Evolutionary conservation across 2,797 vertebrate species (phyloP), one percentile per base, ranked within the genome.

Genomic region (Onychomys torridus): DNA sequence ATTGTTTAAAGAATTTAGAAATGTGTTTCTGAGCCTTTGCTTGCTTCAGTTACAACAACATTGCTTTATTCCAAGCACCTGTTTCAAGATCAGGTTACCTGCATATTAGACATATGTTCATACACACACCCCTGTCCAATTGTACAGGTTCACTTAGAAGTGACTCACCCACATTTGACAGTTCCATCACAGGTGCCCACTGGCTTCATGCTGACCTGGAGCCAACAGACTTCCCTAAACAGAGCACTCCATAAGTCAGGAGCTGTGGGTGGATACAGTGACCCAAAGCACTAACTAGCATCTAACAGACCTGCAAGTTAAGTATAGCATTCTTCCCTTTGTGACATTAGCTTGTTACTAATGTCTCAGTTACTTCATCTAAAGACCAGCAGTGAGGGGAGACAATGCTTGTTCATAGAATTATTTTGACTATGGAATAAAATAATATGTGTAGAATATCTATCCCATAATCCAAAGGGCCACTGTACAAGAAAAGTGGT

Each of bases 1-100:
- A 83, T 71, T 95, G 83, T 95, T 95, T 83, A 65, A 93, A 94
- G 93, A 96, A 96, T 75, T 92, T 71, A 12, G 76, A 89, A 89
- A 69, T 85, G 55, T 84, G 79, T 75, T 91, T 93, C 67, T 96
- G 86, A 93, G 57, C 73, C 83, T 55, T 57, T 29, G 65, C 43
- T 83, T 90, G 29, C 78, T 93, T 76, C 32, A 40, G n/a, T 61
- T 43, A 46, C 79, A 92, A 69, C 61, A 94, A 0, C 81, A 61
- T 86, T 71, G 34, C 76, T 67, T 73, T 97, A 91, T 93, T 96
- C n/a, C 61, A 77, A 96, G 85, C 81, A 93, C 65, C 92, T 83
- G 77, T 77, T 91, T 93, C 6, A 16, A 65, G 25, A 40, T 92
- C 73, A 78, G 19, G 7, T 94, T 91, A 46, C 59, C 65, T 57